These are phyloP conservation scores for Drosophila anomelani DNA, from an alignment of 2,888 invertebrate species.

Conservation along the genomic window DNA sequence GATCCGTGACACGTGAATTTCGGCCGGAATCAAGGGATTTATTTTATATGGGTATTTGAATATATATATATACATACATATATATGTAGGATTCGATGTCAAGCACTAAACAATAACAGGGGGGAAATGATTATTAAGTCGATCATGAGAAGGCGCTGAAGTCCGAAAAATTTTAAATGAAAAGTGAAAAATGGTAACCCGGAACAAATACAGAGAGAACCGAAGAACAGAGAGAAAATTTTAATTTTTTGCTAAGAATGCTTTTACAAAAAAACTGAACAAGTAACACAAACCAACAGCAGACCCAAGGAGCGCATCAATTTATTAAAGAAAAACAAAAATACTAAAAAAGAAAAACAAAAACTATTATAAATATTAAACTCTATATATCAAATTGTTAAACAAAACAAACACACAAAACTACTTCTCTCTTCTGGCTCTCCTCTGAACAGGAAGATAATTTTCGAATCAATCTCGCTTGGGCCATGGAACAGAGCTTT, in stretches of 20 bases:
- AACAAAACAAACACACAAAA: constrained; percentile 43
- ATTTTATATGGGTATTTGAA: constrained; percentile 70
- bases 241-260: constrained; percentile 82
- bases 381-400: constrained; percentile 78
- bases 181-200: constrained; percentile 2
- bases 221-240: constrained; percentile 53
- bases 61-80: background rate
- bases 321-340: constrained; percentile 61
- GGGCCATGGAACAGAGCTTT: constrained; percentile 42
- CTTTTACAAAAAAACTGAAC: constrained; percentile 77
- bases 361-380: constrained; percentile 63
- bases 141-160: constrained; percentile 57
- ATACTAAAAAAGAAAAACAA: background rate
- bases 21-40: constrained; percentile 64
- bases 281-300: constrained; percentile 34
- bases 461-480: constrained; percentile 45
- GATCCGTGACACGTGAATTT: constrained; percentile 35
- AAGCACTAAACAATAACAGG: constrained; percentile 33
- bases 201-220: constrained; percentile 48
- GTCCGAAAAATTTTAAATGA: constrained; percentile 58
- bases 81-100: constrained; percentile 28
- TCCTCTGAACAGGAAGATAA: constrained; percentile 51
- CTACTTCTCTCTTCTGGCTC: constrained; percentile 64
- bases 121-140: constrained; percentile 9
- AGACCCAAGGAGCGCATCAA: constrained; percentile 61